These are phyloP conservation scores for Sander vitreus DNA, from an alignment of 2,113 vertebrate species.

Conservation along the genomic window DNA sequence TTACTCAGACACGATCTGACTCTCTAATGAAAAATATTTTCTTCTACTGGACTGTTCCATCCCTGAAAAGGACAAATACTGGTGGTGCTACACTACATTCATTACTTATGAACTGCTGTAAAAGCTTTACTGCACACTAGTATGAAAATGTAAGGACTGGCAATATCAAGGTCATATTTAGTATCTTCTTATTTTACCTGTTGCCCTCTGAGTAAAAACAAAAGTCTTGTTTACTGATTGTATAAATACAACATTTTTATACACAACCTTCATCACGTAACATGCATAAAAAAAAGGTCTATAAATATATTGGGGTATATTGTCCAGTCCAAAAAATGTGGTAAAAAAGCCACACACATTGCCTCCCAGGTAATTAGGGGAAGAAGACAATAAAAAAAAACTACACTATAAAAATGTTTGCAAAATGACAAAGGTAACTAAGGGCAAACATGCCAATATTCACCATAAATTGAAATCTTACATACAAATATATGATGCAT, in stretches of 20 bases:
- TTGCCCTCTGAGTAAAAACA: constrained; percentile 10
- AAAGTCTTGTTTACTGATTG: not conserved
- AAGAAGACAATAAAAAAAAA: not conserved
- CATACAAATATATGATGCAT: constrained; percentile 5
- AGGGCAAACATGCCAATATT: not conserved
- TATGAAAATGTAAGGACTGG: constrained; percentile 2
- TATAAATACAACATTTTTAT: not conserved
- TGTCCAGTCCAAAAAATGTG: not conserved
- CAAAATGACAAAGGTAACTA: not conserved
- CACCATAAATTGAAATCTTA: not conserved
- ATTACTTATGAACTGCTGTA: constrained; percentile 22
- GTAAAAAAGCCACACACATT: not conserved
- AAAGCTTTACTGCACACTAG: not conserved
- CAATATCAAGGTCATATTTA: constrained; percentile 4
- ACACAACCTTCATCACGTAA: not conserved
- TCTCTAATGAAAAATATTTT: not conserved
- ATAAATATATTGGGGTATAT: not conserved
- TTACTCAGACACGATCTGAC: constrained; percentile 85
- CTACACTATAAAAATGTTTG: not conserved
- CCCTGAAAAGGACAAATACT: constrained; percentile 36
- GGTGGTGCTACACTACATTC: constrained; percentile 42
- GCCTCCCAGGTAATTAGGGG: not conserved
- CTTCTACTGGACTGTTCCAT: constrained; percentile 6
- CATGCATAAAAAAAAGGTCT: not conserved
- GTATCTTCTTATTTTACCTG: not conserved